A percentile compares a stretch with the other conserved stretches of the same genome.
Conservation (phyloP, 2,797 vertebrate genomes). For the Accipiter superciliosus region DNA sequence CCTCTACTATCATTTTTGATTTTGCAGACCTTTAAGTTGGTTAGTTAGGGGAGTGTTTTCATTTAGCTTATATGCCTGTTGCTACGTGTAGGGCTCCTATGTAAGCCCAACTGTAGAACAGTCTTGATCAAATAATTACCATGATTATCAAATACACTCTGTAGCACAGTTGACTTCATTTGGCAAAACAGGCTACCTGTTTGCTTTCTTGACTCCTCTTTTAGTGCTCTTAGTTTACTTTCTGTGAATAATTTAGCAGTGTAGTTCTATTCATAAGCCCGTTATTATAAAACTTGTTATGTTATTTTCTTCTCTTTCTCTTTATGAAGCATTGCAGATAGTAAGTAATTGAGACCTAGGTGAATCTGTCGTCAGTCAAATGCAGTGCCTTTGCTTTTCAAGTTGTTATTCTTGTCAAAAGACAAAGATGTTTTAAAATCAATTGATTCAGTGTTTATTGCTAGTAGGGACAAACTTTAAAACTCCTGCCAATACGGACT, state of each 20-base stretch:
- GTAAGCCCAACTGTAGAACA: neutral
- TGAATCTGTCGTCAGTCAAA: neutral
- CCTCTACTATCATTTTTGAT: neutral
- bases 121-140: neutral
- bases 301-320: neutral
- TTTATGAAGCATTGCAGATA: neutral
- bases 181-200: neutral
- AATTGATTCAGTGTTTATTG: neutral
- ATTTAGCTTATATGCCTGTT: neutral
- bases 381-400: neutral
- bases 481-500: neutral
- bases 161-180: neutral
- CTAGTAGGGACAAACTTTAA: neutral
- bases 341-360: neutral
- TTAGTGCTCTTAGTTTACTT: neutral
- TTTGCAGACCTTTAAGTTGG: neutral
- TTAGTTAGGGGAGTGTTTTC: neutral
- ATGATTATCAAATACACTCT: neutral
- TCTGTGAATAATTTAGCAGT: neutral
- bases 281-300: neutral
- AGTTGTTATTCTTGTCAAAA: neutral
- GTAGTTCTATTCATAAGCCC: neutral
- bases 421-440: neutral
- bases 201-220: neutral
- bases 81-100: neutral